phyloP scores from a whole-genome alignment of 2,113 vertebrate genomes.

The Ailurus styani region DNA sequence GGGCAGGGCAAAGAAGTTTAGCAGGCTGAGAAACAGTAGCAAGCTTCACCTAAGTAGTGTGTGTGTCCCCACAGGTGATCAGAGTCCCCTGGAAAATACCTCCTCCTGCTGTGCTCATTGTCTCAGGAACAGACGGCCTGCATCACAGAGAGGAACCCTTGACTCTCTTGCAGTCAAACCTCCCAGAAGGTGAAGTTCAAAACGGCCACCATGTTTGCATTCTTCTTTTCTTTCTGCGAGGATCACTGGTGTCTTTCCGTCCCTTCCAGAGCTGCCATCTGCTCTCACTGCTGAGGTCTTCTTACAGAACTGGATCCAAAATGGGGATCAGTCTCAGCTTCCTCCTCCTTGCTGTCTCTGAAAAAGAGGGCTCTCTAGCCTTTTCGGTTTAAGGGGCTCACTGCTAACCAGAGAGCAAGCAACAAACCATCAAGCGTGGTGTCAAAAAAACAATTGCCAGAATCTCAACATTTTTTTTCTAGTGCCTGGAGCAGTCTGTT shows the following conservation, averaged over 20 bases:
- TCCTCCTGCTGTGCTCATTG: background rate
- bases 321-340: background rate
- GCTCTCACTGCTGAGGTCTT: background rate
- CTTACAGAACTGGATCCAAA: background rate
- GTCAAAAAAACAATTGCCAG: background rate
- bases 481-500: background rate
- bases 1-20: background rate
- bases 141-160: background rate
- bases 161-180: background rate
- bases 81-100: background rate
- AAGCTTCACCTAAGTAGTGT: background rate
- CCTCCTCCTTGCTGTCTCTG: background rate
- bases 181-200: background rate
- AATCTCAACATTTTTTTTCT: background rate
- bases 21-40: background rate
- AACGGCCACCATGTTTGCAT: background rate
- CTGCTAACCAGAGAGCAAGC: background rate
- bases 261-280: background rate
- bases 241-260: background rate
- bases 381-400: background rate
- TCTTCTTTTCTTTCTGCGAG: background rate
- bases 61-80: background rate
- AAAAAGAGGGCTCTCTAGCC: background rate
- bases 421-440: too few species aligned
- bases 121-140: background rate